These are phyloP conservation scores for Chloropsis hardwickii DNA, from an alignment of 2,113 vertebrate genomes.

Conservation along the genomic window DNA sequence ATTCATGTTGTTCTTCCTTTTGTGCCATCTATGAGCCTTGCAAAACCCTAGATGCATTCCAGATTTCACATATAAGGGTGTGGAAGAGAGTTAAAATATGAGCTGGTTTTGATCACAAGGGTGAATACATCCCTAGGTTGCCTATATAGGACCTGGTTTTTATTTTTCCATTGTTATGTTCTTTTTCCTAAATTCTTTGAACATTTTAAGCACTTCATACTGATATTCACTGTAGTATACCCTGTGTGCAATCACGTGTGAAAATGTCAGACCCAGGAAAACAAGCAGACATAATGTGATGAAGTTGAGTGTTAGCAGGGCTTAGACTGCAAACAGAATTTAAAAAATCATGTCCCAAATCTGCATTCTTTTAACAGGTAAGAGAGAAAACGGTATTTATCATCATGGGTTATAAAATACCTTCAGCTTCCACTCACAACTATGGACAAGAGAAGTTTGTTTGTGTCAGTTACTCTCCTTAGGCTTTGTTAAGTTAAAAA, in stretches of 20 bases:
- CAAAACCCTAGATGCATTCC: background rate
- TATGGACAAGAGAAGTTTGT: background rate
- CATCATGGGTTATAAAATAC: background rate
- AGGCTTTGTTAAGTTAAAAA: background rate
- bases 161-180: background rate
- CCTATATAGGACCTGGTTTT: background rate
- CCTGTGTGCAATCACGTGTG: accelerated
- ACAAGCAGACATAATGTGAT: background rate
- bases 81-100: background rate
- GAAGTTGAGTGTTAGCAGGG: background rate
- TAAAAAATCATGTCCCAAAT: background rate
- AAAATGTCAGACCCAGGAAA: background rate
- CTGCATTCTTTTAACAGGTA: background rate
- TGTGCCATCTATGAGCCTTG: background rate
- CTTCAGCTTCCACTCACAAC: background rate
- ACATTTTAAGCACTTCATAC: background rate
- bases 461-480: background rate
- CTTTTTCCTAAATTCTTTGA: background rate
- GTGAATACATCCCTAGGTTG: background rate
- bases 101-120: background rate
- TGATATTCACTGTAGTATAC: background rate
- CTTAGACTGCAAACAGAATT: background rate
- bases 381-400: background rate
- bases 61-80: background rate
- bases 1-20: background rate